Conservation (phyloP, 2,888 invertebrate genomes). For the Drosophila recens region DNA sequence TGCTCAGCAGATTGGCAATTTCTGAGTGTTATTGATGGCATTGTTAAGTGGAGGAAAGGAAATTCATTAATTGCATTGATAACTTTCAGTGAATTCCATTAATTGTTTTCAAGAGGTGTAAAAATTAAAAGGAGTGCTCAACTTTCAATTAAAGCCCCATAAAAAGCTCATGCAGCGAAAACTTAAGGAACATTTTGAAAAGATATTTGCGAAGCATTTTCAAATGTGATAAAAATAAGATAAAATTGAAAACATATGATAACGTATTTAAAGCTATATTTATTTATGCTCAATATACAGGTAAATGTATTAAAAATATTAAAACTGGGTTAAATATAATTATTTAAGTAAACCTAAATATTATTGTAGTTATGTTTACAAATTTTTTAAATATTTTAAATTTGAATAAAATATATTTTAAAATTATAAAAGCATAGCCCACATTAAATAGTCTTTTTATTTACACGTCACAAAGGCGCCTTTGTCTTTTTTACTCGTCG, state of each 20-base stretch:
- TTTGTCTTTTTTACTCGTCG: conserved; percentile 13
- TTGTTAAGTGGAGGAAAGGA: conserved; percentile 20
- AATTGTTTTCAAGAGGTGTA: neutral
- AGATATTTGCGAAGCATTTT: neutral
- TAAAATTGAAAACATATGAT: neutral
- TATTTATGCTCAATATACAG: too few relatives aligned
- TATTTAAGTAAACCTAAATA: neutral
- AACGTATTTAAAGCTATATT: neutral
- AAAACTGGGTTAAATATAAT: too few relatives aligned
- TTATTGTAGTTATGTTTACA: neutral
- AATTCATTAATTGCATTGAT: conserved; percentile 5
- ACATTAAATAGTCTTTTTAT: neutral
- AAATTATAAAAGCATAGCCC: neutral
- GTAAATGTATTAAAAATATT: too few relatives aligned
- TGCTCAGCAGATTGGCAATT: neutral
- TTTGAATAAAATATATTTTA: neutral
- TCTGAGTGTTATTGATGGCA: conserved; percentile 7
- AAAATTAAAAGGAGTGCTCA: neutral
- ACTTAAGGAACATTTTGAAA: neutral
- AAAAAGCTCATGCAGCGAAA: neutral
- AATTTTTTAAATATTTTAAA: neutral
- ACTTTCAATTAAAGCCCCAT: neutral
- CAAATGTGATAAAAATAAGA: neutral
- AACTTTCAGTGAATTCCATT: neutral
- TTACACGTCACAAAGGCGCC: conserved; percentile 9